Conservation (phyloP, 2,888 invertebrate genomes). For the Oxyscelio sp. region DNA sequence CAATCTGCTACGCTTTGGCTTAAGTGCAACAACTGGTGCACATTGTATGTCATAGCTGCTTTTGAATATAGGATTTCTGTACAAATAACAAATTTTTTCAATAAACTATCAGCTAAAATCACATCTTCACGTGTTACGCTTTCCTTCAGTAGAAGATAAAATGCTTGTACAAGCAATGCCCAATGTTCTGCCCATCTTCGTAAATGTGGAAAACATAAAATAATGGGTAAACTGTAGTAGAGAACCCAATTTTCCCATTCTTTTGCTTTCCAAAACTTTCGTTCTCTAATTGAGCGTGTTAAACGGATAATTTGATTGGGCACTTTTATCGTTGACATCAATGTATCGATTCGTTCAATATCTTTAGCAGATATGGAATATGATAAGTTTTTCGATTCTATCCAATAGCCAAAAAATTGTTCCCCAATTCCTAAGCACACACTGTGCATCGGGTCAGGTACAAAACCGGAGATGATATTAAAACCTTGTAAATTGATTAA, state of each 20-base stretch:
- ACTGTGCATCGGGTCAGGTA: conserved; percentile 68
- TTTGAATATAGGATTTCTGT: conserved; percentile 62
- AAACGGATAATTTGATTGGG: conserved; percentile 45
- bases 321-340: conserved; percentile 27
- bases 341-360: conserved; percentile 5
- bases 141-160: conserved; percentile 46
- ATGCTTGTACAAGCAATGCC: conserved; percentile 63
- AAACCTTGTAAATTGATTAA: conserved; percentile 48
- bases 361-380: conserved; percentile 13
- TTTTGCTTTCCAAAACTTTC: conserved; percentile 53
- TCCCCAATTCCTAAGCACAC: conserved; percentile 46
- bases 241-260: too few relatives aligned
- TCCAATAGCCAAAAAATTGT: conserved; percentile 60
- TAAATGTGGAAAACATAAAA: conserved; percentile 4
- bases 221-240: conserved; percentile 54
- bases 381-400: conserved; percentile 6
- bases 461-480: conserved; percentile 52
- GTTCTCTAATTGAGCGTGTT: too few relatives aligned
- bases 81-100: conserved; percentile 41
- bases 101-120: conserved; percentile 41
- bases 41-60: conserved; percentile 63
- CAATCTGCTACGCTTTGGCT: conserved; percentile 48
- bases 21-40: conserved; percentile 50
- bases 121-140: conserved; percentile 60
- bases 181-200: conserved; percentile 35